These are phyloP conservation scores for Euplexia lucipara DNA, from an alignment of 2,888 invertebrate genomes.

Conservation along the genomic window DNA sequence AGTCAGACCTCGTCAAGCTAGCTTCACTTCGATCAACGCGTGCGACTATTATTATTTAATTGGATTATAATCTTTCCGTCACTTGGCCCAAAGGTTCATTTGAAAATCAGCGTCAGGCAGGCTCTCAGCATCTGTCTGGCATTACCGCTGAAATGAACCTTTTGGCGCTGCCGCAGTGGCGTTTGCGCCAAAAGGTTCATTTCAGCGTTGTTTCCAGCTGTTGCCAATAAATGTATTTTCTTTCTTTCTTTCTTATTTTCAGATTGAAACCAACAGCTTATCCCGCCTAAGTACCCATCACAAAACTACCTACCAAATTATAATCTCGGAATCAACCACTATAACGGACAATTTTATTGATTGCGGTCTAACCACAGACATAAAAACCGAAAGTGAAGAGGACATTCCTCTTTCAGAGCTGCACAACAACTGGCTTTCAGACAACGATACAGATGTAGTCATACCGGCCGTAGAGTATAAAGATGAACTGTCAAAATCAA, in stretches of 20 bases:
- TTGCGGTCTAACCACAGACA: constrained; percentile 65
- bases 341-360: constrained; percentile 74
- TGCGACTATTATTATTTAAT: too few relatives aligned
- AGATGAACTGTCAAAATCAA: constrained; percentile 42
- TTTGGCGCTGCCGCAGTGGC: too few relatives aligned
- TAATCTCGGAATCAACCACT: constrained; percentile 16
- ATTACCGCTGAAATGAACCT: too few relatives aligned
- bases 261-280: constrained; percentile 65
- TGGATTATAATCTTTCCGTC: too few relatives aligned
- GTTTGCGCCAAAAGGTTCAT: too few relatives aligned
- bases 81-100: too few relatives aligned
- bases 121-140: too few relatives aligned
- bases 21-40: too few relatives aligned
- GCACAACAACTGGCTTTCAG: constrained; percentile 52
- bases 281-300: constrained; percentile 66
- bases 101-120: too few relatives aligned
- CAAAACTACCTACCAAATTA: constrained; percentile 30
- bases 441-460: constrained; percentile 14
- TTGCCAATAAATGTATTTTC: too few relatives aligned
- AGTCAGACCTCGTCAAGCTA: too few relatives aligned
- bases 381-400: constrained; percentile 72
- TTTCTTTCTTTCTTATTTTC: constrained; percentile 37
- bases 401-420: constrained; percentile 75
- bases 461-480: constrained; percentile 26
- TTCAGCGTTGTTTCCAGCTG: too few relatives aligned